phyloP scores from a whole-genome alignment of 2,888 invertebrate species.

The Sarcophaga caerulescens region DNA sequence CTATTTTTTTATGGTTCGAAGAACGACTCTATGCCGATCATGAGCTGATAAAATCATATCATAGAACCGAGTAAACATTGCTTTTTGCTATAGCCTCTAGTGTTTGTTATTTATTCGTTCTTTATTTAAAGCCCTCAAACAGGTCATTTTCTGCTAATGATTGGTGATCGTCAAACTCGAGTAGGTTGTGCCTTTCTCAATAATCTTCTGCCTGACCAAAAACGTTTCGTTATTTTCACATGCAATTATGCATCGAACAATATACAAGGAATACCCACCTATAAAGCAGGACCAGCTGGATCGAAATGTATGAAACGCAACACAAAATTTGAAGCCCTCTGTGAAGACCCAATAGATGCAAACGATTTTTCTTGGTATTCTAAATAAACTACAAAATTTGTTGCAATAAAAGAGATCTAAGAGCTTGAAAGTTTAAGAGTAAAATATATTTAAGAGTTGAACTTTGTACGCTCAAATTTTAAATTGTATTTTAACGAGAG shows the following conservation, averaged over 20 bases:
- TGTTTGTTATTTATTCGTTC: neutral
- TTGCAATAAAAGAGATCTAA: neutral
- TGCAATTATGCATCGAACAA: slow-evolving; percentile 69
- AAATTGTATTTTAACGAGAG: neutral
- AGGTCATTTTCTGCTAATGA: slow-evolving; percentile 61
- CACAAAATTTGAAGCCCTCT: slow-evolving; percentile 47
- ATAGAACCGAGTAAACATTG: slow-evolving; percentile 52
- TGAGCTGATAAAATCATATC: slow-evolving; percentile 47
- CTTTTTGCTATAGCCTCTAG: no score
- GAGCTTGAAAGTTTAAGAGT: neutral
- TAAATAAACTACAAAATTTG: neutral
- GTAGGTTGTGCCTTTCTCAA: slow-evolving; percentile 65
- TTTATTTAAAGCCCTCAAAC: slow-evolving; percentile 61
- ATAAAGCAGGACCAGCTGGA: slow-evolving; percentile 57
- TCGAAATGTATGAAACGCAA: slow-evolving; percentile 45
- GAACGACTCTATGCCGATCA: slow-evolving; percentile 63
- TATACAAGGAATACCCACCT: slow-evolving; percentile 53
- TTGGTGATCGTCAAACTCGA: slow-evolving; percentile 61
- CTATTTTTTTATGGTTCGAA: slow-evolving; percentile 65
- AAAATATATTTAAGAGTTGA: neutral
- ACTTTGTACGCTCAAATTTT: neutral
- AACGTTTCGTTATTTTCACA: slow-evolving; percentile 60
- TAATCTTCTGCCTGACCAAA: neutral
- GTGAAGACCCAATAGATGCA: slow-evolving; percentile 60
- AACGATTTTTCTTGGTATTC: slow-evolving; percentile 64